Evolutionary conservation across 2,113 vertebrate genomes (phyloP), one percentile per base, ranked within the genome.

Genomic region (Calypte anna): DNA sequence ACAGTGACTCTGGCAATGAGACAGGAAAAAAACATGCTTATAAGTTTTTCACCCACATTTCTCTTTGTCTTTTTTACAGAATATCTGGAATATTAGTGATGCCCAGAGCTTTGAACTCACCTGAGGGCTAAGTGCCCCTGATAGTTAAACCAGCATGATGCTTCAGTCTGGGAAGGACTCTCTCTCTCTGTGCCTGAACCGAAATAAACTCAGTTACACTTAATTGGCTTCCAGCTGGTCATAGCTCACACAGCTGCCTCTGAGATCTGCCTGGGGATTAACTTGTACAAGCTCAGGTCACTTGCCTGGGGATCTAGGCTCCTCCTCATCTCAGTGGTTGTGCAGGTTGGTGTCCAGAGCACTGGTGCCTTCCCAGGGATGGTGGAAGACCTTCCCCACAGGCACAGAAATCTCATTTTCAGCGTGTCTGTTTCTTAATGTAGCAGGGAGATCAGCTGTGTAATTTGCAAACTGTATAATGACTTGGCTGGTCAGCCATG

Each of bases 181-280:
- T 54, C 15, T 57, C 30, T 67, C 50, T 81, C 66, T 48, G 7
- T n/a, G 48, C 69, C 44, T 68, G 62, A 84, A 79, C 27, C 79
- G 72, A 91, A 93, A 66, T 69, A 64, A 93, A 15, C 84, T 94
- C 83, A 82, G 91, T 89, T 87, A 50, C 81, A 76, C 12, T 91
- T 94, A 92, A 92, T 69, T 96, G 93, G 89, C 81, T 95, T 93
- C 81, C 89, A 91, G 81, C 70, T 89, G 86, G 86, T 86, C 69
- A 61, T 3, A 81, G 86, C 38, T 90, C 83, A 44, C 0, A 2
- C 33, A 79, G 61, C 54, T 69, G 76, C 44, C 61, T 91, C 86
- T 75, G 70, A 95, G 67, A 74, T 87, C 69, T 89, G 66, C 50
- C 44, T 0, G 2, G 36, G 40, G 78, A 95, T 94, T 91, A 94